These are phyloP conservation scores for Eremobia ochroleuca DNA, from an alignment of 2,888 invertebrate genomes.

Conservation along the genomic window DNA sequence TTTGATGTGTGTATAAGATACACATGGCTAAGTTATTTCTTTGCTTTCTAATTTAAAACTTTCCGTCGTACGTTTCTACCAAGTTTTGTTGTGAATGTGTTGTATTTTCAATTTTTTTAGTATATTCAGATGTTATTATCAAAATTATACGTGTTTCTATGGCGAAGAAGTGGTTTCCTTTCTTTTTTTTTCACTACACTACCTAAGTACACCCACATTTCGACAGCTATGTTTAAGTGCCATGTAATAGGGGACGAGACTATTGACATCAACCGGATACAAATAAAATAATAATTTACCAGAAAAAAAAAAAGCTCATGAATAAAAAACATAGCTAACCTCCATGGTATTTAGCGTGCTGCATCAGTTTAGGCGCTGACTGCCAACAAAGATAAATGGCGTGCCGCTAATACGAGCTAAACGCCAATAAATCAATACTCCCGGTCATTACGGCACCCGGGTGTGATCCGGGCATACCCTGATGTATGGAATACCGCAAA, in stretches of 20 bases:
- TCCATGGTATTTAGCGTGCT: slow-evolving; percentile 41
- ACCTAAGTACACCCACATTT: not conserved
- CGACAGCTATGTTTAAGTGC: not conserved
- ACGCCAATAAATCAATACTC: slow-evolving; percentile 82
- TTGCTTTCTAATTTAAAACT: too few relatives aligned
- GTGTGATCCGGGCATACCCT: slow-evolving; percentile 64
- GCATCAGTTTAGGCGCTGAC: slow-evolving; percentile 55
- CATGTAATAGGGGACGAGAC: not conserved
- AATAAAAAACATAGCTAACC: slow-evolving; percentile 7
- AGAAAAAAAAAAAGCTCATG: not conserved
- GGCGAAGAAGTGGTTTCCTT: too few relatives aligned
- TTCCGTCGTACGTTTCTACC: too few relatives aligned
- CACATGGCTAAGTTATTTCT: too few relatives aligned
- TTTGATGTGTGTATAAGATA: too few relatives aligned
- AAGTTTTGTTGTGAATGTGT: too few relatives aligned
- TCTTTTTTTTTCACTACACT: too few relatives aligned
- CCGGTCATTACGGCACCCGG: slow-evolving; percentile 69
- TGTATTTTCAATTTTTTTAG: too few relatives aligned
- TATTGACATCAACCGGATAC: not conserved
- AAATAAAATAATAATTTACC: not conserved
- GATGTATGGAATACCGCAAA: slow-evolving; percentile 49
- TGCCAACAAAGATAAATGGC: slow-evolving; percentile 64
- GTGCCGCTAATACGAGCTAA: slow-evolving; percentile 74
- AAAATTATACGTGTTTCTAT: too few relatives aligned
- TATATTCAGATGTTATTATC: too few relatives aligned